Evolutionary conservation across 2,113 vertebrate species (phyloP).

Genomic region (Malurus elegans): DNA sequence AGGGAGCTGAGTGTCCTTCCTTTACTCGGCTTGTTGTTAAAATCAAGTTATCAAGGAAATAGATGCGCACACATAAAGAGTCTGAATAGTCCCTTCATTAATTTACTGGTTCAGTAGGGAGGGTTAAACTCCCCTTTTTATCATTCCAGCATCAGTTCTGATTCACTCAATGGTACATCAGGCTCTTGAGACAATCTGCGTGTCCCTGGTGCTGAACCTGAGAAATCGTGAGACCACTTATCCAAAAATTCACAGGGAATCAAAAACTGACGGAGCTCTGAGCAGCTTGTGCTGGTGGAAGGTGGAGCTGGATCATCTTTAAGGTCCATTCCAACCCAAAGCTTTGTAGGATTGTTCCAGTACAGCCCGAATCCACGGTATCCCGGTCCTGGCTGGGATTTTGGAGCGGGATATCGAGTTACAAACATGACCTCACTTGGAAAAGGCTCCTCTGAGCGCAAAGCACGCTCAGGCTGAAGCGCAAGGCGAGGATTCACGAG

Average conservation of each 20-base stretch:
- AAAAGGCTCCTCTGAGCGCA: neutral
- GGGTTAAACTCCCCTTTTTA: neutral
- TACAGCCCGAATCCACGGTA: neutral
- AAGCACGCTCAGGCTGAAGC: neutral
- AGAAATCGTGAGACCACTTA: neutral
- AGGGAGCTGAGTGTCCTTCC: neutral
- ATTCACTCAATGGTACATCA: neutral
- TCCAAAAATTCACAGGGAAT: neutral
- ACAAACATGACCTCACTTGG: neutral
- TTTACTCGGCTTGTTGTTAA: neutral
- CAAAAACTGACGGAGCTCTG: neutral
- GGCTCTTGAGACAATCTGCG: neutral
- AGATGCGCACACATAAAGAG: neutral
- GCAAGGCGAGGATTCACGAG: neutral
- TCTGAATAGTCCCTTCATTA: neutral
- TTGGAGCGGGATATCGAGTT: neutral
- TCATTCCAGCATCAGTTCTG: neutral
- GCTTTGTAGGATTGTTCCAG: neutral
- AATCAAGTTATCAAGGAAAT: neutral
- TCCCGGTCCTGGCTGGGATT: neutral
- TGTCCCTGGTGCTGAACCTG: neutral
- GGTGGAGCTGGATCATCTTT: rapidly evolving
- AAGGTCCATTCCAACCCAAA: neutral
- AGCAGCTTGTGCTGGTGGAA: neutral
- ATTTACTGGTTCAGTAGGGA: neutral